Evolutionary conservation across 2,888 invertebrate genomes (phyloP).

Genomic region (Phyto melanocephala): DNA sequence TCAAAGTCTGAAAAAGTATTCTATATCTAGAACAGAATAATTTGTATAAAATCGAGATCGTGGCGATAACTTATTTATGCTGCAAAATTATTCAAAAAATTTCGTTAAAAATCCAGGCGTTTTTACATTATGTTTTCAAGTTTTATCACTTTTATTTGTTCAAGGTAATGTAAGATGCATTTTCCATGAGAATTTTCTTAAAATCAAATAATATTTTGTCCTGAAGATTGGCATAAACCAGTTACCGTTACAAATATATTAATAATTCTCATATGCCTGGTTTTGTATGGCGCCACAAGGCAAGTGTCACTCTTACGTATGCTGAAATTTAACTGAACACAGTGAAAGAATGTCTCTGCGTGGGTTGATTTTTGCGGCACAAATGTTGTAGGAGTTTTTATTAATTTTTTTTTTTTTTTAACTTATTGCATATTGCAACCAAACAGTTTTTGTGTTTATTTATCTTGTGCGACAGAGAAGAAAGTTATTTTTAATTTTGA

Average conservation of each 20-base stretch:
- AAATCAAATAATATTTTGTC: no score
- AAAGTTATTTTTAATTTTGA: neutral
- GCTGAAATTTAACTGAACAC: neutral
- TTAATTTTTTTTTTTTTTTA: no score
- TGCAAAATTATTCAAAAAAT: neutral
- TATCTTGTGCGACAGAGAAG: neutral
- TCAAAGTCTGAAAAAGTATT: neutral
- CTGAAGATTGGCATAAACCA: no score
- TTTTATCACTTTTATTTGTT: no score
- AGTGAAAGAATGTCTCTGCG: neutral
- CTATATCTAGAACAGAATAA: neutral
- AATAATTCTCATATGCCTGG: neutral
- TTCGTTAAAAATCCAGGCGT: neutral
- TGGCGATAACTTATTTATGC: neutral
- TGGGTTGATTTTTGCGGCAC: neutral
- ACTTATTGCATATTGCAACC: constrained; percentile 10
- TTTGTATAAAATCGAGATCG: neutral
- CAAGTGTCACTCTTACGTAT: neutral
- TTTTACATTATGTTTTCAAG: no score
- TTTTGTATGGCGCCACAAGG: neutral
- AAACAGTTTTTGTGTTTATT: neutral
- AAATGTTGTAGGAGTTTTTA: constrained; percentile 32
- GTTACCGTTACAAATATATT: neutral
- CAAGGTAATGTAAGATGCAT: no score
- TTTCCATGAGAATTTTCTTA: no score